A percentile compares a stretch with the other conserved stretches of the same genome.
phyloP scores from a whole-genome alignment of 2,888 invertebrate species.

The Axea sp. region DNA sequence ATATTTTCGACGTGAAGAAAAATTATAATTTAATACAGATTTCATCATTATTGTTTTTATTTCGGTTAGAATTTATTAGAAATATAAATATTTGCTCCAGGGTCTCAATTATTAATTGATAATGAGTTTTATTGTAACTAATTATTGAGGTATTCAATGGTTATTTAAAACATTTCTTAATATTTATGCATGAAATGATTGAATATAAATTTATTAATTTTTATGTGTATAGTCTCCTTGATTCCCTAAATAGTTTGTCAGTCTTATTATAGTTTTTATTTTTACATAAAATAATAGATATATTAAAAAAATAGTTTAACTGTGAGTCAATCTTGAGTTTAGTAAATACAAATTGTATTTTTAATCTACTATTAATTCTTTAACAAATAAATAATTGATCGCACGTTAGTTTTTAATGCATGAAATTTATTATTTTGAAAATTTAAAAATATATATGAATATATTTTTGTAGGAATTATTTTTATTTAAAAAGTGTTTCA shows the following conservation, averaged over 20 bases:
- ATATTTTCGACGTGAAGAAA: no score
- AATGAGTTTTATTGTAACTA: conserved; percentile 3
- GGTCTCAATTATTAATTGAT: no score
- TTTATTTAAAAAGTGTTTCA: conserved; percentile 5
- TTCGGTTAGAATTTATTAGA: no score
- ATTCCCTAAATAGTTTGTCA: conserved; percentile 40
- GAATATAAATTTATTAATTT: conserved; percentile 1
- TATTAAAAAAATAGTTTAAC: conserved; percentile 44
- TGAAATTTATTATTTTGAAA: conserved; percentile 14
- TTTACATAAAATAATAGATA: conserved; percentile 37
- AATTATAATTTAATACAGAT: no score
- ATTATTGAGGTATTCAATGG: conserved; percentile 30
- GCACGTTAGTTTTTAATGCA: not conserved
- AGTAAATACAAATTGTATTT: conserved; percentile 14
- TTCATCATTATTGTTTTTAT: no score
- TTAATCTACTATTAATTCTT: conserved; percentile 20
- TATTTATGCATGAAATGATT: conserved; percentile 5
- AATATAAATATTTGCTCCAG: no score
- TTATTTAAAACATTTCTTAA: conserved; percentile 1
- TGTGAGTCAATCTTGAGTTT: conserved; percentile 23
- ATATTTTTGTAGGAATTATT: no score
- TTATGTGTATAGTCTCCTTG: conserved; percentile 51
- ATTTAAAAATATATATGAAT: conserved; percentile 40
- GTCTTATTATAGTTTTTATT: conserved; percentile 44
- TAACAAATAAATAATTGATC: conserved; percentile 17